These are phyloP conservation scores for Cnemophilus loriae DNA, from an alignment of 2,113 vertebrate genomes.

Conservation along the genomic window DNA sequence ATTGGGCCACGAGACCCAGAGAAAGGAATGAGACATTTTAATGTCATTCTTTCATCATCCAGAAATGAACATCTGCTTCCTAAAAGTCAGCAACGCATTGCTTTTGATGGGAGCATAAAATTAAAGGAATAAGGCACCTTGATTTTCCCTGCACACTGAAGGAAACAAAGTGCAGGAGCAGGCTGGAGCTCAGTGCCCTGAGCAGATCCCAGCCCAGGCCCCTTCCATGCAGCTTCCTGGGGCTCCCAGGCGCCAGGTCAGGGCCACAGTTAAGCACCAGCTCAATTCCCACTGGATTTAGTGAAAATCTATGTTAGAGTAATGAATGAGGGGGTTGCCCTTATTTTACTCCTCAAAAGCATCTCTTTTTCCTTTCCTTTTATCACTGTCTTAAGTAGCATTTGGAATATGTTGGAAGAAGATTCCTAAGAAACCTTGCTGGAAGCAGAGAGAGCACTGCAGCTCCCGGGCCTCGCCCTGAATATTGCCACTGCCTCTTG, in stretches of 20 bases:
- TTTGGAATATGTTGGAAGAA: neutral
- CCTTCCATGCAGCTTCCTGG: neutral
- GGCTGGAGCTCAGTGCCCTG: neutral
- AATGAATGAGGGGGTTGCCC: neutral
- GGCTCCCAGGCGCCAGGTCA: neutral
- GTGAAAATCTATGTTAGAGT: neutral
- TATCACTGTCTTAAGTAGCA: accelerated
- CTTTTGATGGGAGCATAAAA: neutral
- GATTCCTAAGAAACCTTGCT: neutral
- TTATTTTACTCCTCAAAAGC: neutral
- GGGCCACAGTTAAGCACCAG: neutral
- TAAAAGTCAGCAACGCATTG: neutral
- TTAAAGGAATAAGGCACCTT: neutral
- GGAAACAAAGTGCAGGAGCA: neutral
- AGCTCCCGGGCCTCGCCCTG: neutral
- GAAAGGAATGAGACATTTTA: neutral
- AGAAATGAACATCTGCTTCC: neutral
- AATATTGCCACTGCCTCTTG: neutral
- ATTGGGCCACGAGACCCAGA: neutral
- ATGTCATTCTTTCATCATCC: neutral
- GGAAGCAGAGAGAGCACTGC: neutral
- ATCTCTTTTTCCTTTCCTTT: neutral
- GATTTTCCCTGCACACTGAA: neutral
- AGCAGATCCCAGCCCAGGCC: neutral
- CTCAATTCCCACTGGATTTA: neutral